These are phyloP conservation scores for Ischnura elegans DNA, from an alignment of 2,888 invertebrate genomes.

Conservation along the genomic window DNA sequence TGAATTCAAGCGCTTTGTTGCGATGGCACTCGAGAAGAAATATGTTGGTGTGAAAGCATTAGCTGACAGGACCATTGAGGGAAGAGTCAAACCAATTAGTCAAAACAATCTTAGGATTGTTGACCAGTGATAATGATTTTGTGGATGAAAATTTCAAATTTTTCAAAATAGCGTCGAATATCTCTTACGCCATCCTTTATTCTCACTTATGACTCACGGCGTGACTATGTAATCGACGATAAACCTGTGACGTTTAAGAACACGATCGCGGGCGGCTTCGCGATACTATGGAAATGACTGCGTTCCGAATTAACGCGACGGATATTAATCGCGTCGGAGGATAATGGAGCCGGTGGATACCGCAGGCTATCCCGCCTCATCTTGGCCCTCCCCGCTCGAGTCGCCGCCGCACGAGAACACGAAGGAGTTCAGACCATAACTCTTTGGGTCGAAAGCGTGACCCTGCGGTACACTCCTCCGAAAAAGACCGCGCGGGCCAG, in stretches of 20 bases:
- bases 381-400: neutral
- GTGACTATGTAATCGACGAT: neutral
- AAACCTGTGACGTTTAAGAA: neutral
- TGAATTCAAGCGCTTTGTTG: too few species aligned
- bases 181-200: neutral
- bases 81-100: too few species aligned
- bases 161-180: neutral
- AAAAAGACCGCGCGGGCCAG: neutral
- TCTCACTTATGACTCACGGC: neutral
- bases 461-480: neutral
- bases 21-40: too few species aligned
- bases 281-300: neutral
- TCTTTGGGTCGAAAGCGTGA: neutral
- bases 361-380: neutral
- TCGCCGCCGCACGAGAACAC: neutral
- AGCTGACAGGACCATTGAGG: too few species aligned
- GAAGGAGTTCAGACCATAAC: neutral
- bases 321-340: neutral
- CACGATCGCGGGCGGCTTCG: neutral
- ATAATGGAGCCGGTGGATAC: neutral
- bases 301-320: slow-evolving; percentile 31
- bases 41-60: too few species aligned
- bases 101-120: too few species aligned
- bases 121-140: too few species aligned
- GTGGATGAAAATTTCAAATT: too few species aligned